Evolutionary conservation across 2,113 vertebrate genomes (phyloP).

Genomic region (Scalopus aquaticus): DNA sequence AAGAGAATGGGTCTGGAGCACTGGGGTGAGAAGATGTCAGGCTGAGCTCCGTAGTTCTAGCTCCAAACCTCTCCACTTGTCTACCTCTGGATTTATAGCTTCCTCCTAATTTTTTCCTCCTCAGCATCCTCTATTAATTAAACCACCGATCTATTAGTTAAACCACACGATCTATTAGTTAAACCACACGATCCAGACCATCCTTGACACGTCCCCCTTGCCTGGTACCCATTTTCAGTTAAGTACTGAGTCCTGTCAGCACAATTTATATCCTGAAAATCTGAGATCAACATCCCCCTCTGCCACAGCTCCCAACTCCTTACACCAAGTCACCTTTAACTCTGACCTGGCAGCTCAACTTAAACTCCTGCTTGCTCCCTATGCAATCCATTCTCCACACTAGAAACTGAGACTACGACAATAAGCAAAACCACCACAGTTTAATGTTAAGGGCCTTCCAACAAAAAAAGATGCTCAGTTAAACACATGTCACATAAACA

Average conservation of each 20-base stretch:
- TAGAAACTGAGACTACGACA: not conserved
- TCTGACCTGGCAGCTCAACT: not conserved
- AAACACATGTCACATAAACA: not conserved
- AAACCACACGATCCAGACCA: not conserved
- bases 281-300: not conserved
- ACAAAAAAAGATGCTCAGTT: not conserved
- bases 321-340: not conserved
- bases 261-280: not conserved
- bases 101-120: not conserved
- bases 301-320: not conserved
- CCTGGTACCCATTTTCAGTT: not conserved
- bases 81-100: not conserved
- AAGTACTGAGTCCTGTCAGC: not conserved
- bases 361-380: not conserved
- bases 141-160: no score
- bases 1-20: not conserved
- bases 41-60: not conserved
- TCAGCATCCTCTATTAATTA: not conserved
- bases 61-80: not conserved
- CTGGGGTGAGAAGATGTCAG: rapidly evolving
- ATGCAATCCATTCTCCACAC: not conserved
- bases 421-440: not conserved
- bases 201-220: not conserved
- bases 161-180: not conserved
- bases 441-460: not conserved